Base-by-base conservation (phyloP, 2,888 invertebrate species). In the Himalopsyche japonica region DNA sequence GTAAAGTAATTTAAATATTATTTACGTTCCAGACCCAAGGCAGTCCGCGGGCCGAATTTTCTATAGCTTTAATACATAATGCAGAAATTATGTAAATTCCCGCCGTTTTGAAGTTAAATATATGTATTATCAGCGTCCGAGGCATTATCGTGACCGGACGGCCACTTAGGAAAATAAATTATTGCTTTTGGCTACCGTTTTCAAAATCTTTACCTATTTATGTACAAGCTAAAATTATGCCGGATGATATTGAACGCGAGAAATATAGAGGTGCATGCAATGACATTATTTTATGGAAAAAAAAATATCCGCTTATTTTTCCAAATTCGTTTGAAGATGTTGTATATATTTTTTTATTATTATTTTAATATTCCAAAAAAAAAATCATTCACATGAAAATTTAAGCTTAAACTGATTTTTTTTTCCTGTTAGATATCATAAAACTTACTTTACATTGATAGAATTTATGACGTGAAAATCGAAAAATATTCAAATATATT, bases 61-160 rank as follows among this genome's bases (percentile, higher is more conserved):
- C 12, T 24, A 10, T 20, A 24, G 20, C 20, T 20, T 70, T 70
- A 70, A 70, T 27, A 70, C 15, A 20, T 30, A 70, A 47, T 47
- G 79, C 48, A 48, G 79, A 79, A 43, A 79, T 48, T 79, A 79
- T 79, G 79, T 48, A 79, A 79, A 79, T 79, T 43, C 47, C n/a
- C 8, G 27, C 47, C 48, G 24, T 77, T 79, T 79, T 48, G 79
- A 43, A 47, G 48, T 15, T 47, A 79, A 79, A 24, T 47, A 79
- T 48, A 48, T 79, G 79, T 43, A 79, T 79, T 79, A 79, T 70
- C 30, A 70, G 27, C 70, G 70, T 70, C 70, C 70, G 20, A 43
- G 70, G 70, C 70, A 27, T 70, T 70, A 70, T 70, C 70, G 70
- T 70, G 70, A 70, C 70, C 70, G 70, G 70, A 10, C 27, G 70